phyloP scores from a whole-genome alignment of 1,140 invertebrate species.

The Leptinotarsa defecta region DNA sequence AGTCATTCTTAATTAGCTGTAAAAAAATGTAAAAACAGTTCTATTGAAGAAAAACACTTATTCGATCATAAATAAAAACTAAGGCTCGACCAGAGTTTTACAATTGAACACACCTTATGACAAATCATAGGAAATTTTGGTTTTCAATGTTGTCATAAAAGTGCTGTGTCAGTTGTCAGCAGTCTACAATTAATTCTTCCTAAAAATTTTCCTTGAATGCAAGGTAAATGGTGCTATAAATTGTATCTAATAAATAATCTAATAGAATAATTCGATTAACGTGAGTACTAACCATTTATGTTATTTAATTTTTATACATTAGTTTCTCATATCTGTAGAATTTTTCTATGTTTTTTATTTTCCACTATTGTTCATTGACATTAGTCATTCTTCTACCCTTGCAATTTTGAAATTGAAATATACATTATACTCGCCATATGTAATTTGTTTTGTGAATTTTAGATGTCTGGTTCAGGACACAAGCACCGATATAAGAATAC shows the following conservation, averaged over 20 bases:
- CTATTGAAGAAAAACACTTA: too few relatives aligned
- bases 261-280: slow-evolving; percentile 11
- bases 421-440: too few relatives aligned
- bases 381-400: neutral
- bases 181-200: neutral
- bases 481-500: slow-evolving; percentile 96
- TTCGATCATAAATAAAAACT: too few relatives aligned
- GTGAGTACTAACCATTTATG: slow-evolving; percentile 20
- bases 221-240: slow-evolving; percentile 30
- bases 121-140: too few relatives aligned
- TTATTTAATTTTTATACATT: neutral
- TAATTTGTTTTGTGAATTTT: slow-evolving; percentile 41
- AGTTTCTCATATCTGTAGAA: neutral
- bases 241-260: slow-evolving; percentile 8
- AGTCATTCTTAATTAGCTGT: too few relatives aligned
- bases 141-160: too few relatives aligned
- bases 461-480: slow-evolving; percentile 80
- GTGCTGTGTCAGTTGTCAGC: neutral
- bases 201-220: slow-evolving; percentile 14
- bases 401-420: too few relatives aligned
- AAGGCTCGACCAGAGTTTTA: too few relatives aligned
- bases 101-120: too few relatives aligned
- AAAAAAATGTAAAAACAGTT: too few relatives aligned
- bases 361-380: neutral
- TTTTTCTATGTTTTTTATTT: too few relatives aligned